Percentiles rank a stretch among this genome's conserved stretches.
Conservation (phyloP, 2,888 invertebrate species). For the Himalopsyche anomala region DNA sequence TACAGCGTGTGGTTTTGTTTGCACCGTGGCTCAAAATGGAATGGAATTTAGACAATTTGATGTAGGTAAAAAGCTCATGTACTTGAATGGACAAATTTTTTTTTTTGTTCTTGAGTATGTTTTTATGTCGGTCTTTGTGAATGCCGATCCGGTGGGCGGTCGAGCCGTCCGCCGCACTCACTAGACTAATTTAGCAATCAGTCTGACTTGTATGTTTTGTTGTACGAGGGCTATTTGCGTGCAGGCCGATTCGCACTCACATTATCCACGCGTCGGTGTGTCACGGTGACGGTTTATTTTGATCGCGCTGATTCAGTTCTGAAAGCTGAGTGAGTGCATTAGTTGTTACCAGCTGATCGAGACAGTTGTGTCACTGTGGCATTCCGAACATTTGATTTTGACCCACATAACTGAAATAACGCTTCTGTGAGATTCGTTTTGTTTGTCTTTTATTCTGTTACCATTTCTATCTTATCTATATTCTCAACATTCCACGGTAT, state of each 20-base stretch:
- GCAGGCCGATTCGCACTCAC: constrained; percentile 49
- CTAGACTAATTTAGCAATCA: constrained; percentile 50
- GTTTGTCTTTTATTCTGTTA: constrained; percentile 13
- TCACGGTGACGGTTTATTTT: constrained; percentile 54
- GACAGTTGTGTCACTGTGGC: constrained; percentile 53
- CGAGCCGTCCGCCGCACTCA: constrained; percentile 41
- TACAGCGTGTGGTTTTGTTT: constrained; percentile 64
- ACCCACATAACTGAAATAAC: constrained; percentile 59
- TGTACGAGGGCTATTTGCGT: constrained; percentile 49
- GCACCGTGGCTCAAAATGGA: constrained; percentile 65
- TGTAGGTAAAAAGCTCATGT: constrained; percentile 63
- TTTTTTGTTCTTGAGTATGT: constrained; percentile 46
- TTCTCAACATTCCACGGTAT: constrained; percentile 19
- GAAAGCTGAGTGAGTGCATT: constrained; percentile 34
- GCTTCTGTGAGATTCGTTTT: constrained; percentile 50
- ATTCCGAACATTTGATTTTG: constrained; percentile 59
- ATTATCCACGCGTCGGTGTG: constrained; percentile 48
- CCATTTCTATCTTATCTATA: neutral
- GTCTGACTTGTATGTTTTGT: constrained; percentile 48
- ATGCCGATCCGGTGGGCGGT: constrained; percentile 43
- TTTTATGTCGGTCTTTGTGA: constrained; percentile 46
- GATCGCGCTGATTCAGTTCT: constrained; percentile 55
- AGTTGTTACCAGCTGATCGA: neutral
- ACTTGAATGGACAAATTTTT: constrained; percentile 32
- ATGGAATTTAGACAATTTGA: constrained; percentile 66